A percentile compares a stretch with the other conserved stretches of the same genome.
phyloP scores from a whole-genome alignment of 1,140 invertebrate genomes.

The Hylaeus volcanicus region DNA sequence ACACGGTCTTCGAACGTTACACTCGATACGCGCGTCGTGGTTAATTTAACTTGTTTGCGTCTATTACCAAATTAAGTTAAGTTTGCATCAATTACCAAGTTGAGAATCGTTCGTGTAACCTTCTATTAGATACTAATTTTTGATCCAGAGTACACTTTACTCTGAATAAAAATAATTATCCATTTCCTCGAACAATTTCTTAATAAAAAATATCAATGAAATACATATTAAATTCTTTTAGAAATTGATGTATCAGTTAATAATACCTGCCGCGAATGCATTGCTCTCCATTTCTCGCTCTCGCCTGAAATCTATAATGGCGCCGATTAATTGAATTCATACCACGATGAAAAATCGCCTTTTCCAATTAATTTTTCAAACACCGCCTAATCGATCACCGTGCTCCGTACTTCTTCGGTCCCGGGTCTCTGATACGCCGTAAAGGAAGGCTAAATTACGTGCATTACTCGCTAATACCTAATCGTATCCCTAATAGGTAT shows the following conservation, averaged over 20 bases:
- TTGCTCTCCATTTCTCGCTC: not conserved
- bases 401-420: not conserved
- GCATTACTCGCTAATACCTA: slow-evolving; percentile 28
- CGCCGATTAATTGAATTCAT: not conserved
- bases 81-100: no score
- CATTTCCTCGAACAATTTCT: no score
- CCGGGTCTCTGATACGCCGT: not conserved
- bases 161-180: no score
- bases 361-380: slow-evolving; percentile 6
- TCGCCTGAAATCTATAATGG: not conserved
- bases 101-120: no score
- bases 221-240: no score
- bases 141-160: no score
- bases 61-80: no score
- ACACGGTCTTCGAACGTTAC: not conserved
- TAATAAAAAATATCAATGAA: no score
- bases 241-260: no score
- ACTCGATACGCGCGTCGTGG: not conserved
- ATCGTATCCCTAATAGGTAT: slow-evolving; percentile 40
- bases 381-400: not conserved
- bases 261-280: not conserved
- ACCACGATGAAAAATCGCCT: not conserved
- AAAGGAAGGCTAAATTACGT: slow-evolving; percentile 31
- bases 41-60: no score
- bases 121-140: no score